Percentiles rank a stretch among this genome's conserved stretches.
Evolutionary conservation across 2,888 invertebrate genomes (phyloP).

Genomic region (Periphyllus acericola): DNA sequence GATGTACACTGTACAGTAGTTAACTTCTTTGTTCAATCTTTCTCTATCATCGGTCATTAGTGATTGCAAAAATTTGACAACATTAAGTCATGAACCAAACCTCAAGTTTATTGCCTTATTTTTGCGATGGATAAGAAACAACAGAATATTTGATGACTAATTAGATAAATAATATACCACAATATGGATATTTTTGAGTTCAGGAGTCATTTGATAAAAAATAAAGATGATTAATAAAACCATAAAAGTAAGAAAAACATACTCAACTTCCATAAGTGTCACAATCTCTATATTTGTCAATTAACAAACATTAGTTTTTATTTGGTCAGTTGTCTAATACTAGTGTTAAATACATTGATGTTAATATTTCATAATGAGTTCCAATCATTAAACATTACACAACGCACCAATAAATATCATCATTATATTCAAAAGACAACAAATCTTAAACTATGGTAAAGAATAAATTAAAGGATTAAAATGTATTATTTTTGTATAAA

Average conservation of each 20-base stretch:
- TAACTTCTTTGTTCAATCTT: too few species aligned
- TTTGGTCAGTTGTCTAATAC: slow-evolving; percentile 38
- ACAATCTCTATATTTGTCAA: slow-evolving; percentile 28
- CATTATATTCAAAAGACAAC: slow-evolving; percentile 42
- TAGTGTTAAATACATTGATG: slow-evolving; percentile 13
- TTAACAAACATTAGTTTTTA: slow-evolving; percentile 26
- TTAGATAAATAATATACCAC: too few species aligned
- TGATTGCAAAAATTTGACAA: too few species aligned
- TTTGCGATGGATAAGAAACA: too few species aligned
- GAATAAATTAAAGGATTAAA: slow-evolving; percentile 59
- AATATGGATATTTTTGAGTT: too few species aligned
- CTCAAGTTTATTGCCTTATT: too few species aligned
- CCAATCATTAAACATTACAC: background rate
- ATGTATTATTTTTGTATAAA: slow-evolving; percentile 37
- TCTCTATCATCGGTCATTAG: too few species aligned
- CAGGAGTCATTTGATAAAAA: too few species aligned
- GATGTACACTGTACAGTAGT: too few species aligned
- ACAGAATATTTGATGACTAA: too few species aligned
- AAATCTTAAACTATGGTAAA: slow-evolving; percentile 54
- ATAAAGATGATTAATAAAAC: too few species aligned
- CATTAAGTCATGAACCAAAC: too few species aligned
- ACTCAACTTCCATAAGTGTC: background rate
- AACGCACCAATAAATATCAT: slow-evolving; percentile 43
- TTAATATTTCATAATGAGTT: slow-evolving; percentile 5
- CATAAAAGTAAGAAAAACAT: background rate